These are phyloP conservation scores for Porites lutea DNA, from an alignment of 64 coral and sea anemone genomes.

Conservation along the genomic window DNA sequence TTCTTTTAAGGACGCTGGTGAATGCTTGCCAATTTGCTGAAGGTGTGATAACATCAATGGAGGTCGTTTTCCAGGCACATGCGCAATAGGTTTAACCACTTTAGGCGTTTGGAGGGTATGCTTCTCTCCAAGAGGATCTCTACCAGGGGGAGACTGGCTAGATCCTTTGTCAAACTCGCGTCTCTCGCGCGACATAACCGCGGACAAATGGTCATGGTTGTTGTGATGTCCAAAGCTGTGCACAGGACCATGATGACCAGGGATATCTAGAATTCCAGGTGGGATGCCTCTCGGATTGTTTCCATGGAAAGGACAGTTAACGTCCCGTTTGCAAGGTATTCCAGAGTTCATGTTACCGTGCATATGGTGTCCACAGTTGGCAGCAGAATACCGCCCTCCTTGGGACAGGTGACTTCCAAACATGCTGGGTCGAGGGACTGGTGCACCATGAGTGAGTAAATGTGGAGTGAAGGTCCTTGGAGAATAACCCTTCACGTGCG, in stretches of 20 bases:
- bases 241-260: conserved; percentile 78
- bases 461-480: conserved; percentile 95
- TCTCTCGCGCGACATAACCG: conserved; percentile 78
- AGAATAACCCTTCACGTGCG: conserved; percentile 85
- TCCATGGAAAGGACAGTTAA: conserved; percentile 95
- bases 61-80: conserved; percentile 91
- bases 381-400: conserved; percentile 63
- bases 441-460: conserved; percentile 88
- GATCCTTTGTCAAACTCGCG: conserved; percentile 73
- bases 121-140: conserved; percentile 62
- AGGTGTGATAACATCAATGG: conserved; percentile 91
- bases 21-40: conserved; percentile 75
- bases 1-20: conserved; percentile 50
- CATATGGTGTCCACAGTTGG: conserved; percentile 77
- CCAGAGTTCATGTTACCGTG: conserved; percentile 76
- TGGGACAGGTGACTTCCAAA: conserved; percentile 70
- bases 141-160: conserved; percentile 67
- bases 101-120: conserved; percentile 76
- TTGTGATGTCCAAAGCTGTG: conserved; percentile 60
- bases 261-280: conserved; percentile 83
- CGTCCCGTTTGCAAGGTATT: conserved; percentile 89
- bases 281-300: conserved; percentile 68
- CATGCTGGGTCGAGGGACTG: conserved; percentile 63
- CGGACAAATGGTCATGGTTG: conserved; percentile 79
- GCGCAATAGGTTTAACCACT: conserved; percentile 93